Evolutionary conservation across 2,113 vertebrate genomes (phyloP), one percentile per base, ranked within the genome.

Genomic region (Phalacrocorax brasilianus): DNA sequence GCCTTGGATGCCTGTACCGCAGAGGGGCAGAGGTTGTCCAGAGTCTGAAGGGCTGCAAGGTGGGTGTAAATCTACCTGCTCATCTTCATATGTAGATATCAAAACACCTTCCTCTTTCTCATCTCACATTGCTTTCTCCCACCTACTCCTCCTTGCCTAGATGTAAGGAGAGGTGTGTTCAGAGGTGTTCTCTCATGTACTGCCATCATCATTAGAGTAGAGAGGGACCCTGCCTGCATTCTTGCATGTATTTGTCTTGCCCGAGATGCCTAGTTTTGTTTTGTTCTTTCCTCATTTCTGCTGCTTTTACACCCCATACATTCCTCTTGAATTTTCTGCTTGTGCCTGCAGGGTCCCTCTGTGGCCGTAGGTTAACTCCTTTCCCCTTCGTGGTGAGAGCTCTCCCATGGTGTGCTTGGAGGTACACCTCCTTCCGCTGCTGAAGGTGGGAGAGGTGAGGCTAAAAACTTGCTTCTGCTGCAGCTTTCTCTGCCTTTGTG

Each of bases 191-290:
- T 65, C 61, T 77, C 16, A 11, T 6, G 30, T 72, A 44, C 16
- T 85, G 12, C 38, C 0, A 0, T 70, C 0, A 0, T 74, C 9
- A 3, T 38, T 40, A 42, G 35, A 61, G 13, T 42, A 11, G 2
- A 49, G 13, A 67, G n/a, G 20, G 11, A n/a, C 49, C 3, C 35
- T 38, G 4, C n/a, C 23, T 59, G 38, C 2, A 0, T 49, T 66
- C 38, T 84, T 78, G 14, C 5, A 18, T 13, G 21, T 70, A 13
- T 27, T 27, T 22, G 5, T 66, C 16, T 76, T 73, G 52, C 45
- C n/a, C 50, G 32, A 73, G 27, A 7, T 28, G 11, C 27, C 15
- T 61, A 1, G 11, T 23, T 78, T 83, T 92, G 52, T 23, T 40
- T 50, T 70, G 12, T 59, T 44, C 38, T 61, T 91, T 81, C 9